phyloP scores from a whole-genome alignment of 2,113 vertebrate species.

The Hippocampus guttulatus region DNA sequence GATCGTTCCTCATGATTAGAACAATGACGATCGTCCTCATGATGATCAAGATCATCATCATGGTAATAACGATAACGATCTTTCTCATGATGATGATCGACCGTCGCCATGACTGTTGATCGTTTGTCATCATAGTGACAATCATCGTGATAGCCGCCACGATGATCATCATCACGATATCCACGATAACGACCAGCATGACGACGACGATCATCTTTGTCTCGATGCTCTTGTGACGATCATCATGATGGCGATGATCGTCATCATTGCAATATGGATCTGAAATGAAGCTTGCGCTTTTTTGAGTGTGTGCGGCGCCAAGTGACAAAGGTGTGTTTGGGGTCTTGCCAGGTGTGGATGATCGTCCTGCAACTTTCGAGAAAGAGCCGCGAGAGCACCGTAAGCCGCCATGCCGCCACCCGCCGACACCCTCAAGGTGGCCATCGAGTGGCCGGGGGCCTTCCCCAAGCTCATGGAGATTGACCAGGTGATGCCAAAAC shows the following conservation, averaged over 20 bases:
- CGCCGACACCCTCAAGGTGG: conserved; percentile 95
- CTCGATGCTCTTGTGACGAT: neutral
- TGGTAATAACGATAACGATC: too few relatives aligned
- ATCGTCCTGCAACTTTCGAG: conserved; percentile 33
- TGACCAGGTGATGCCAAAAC: conserved; percentile 82
- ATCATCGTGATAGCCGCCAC: too few relatives aligned
- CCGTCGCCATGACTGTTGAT: too few relatives aligned
- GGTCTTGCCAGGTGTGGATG: conserved; percentile 66
- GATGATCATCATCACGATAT: too few relatives aligned
- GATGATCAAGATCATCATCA: too few relatives aligned
- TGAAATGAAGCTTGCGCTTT: too few relatives aligned
- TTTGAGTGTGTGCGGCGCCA: neutral
- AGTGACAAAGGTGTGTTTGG: neutral
- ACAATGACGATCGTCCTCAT: too few relatives aligned
- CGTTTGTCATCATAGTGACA: too few relatives aligned
- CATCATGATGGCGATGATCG: too few relatives aligned
- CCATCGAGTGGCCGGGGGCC: conserved; percentile 94
- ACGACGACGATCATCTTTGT: neutral
- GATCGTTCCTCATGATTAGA: too few relatives aligned
- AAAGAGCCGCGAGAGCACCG: conserved; percentile 62
- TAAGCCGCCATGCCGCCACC: conserved; percentile 86
- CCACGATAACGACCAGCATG: too few relatives aligned
- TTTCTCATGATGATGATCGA: too few relatives aligned
- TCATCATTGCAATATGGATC: neutral
- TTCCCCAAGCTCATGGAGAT: conserved; percentile 98